These are phyloP conservation scores for Heterotis niloticus DNA, from an alignment of 2,113 vertebrate genomes.

Conservation along the genomic window DNA sequence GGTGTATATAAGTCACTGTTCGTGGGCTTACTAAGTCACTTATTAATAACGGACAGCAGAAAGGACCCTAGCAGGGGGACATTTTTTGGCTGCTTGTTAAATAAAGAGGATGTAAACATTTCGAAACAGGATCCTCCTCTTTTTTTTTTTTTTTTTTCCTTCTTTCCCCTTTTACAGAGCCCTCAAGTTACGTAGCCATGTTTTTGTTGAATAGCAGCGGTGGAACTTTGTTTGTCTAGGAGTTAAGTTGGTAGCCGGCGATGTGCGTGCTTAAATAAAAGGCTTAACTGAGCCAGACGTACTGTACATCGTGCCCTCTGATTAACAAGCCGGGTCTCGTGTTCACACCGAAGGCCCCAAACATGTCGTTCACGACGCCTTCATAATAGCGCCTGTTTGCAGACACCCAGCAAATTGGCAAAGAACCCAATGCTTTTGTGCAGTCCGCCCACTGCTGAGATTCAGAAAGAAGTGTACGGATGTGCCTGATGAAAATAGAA, in stretches of 20 bases:
- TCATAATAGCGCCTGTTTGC: not conserved
- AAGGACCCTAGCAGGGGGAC: not conserved
- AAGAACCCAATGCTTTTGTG: not conserved
- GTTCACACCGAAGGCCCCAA: not conserved
- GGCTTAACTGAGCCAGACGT: not conserved
- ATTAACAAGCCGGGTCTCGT: not conserved
- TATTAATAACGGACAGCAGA: slow-evolving; percentile 23
- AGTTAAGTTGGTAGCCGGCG: not conserved
- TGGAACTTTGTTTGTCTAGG: not conserved
- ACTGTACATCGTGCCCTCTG: not conserved
- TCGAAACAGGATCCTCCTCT: slow-evolving; percentile 26
- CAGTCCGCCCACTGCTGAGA: no score
- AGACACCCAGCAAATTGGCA: not conserved
- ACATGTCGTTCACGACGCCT: not conserved
- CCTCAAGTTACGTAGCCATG: not conserved
- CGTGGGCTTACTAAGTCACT: slow-evolving; percentile 34
- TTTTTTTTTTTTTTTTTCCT: no score
- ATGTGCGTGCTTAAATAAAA: not conserved
- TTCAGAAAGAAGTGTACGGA: no score
- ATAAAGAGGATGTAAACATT: slow-evolving; percentile 27
- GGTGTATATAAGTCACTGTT: slow-evolving; percentile 9
- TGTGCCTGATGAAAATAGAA: no score
- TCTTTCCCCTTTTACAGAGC: slow-evolving; percentile 12
- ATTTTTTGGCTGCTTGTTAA: slow-evolving; percentile 25
- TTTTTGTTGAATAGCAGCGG: not conserved